These are phyloP conservation scores for Lethrus apterus DNA, from an alignment of 1,140 invertebrate species.

Conservation along the genomic window DNA sequence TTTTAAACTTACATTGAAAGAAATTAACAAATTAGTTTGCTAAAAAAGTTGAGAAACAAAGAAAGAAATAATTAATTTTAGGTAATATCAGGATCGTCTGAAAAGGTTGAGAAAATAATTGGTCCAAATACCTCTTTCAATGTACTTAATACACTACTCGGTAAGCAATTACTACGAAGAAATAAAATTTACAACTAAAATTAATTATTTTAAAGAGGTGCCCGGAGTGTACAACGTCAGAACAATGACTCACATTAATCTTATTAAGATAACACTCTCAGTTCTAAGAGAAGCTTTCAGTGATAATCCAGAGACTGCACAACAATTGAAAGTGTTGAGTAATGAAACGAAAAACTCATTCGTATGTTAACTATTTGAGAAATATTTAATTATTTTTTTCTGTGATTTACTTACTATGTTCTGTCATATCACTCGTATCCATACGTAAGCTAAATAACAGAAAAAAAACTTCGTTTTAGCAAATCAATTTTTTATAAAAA, in stretches of 20 bases:
- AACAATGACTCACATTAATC: conserved; percentile 10
- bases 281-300: conserved; percentile 1
- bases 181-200: conserved; percentile 37
- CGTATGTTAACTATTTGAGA: conserved; percentile 3
- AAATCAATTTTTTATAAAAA: no score
- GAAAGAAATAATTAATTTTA: no score
- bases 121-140: conserved; percentile 35
- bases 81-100: conserved; percentile 36
- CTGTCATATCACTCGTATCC: no score
- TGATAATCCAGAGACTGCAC: neutral
- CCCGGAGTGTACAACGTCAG: conserved; percentile 10
- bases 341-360: conserved; percentile 7
- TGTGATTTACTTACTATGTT: no score
- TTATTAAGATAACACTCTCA: conserved; percentile 4
- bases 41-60: no score
- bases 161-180: conserved; percentile 30
- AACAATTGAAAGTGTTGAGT: conserved; percentile 1
- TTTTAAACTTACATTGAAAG: no score
- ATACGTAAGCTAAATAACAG: no score
- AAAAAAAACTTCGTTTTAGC: no score
- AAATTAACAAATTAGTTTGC: no score
- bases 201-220: conserved; percentile 1
- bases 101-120: conserved; percentile 31
- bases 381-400: neutral
- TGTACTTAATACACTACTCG: conserved; percentile 38